Evolutionary conservation across 2,888 invertebrate genomes (phyloP), one percentile per base, ranked within the genome.

Genomic region (Agonopterix arenella): DNA sequence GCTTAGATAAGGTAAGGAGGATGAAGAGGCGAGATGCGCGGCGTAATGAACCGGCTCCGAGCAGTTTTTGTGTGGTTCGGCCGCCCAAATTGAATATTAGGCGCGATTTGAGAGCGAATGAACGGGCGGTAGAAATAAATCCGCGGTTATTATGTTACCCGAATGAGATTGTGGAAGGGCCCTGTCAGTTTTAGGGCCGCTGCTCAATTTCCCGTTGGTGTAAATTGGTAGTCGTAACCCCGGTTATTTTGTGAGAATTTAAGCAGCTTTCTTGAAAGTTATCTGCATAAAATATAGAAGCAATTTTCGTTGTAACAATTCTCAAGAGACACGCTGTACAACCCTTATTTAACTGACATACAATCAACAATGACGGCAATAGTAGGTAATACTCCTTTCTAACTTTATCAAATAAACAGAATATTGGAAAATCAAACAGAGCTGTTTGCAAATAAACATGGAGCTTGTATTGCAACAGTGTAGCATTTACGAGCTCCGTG

Each of bases 1-100:
- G 84, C 88, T 86, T 80, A 84, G 89, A 89, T 89, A 89, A 86
- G 85, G 88, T 83, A 81, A 83, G 86, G 84, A 83, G 85, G 82
- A 88, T 84, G 88, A 84, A 85, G 88, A 85, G 83, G 74, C 83
- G 84, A 85, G 85, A 86, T 85, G 86, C 80, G 81, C 83, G 80
- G 78, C 82, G 81, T 88, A 89, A 88, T 86, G 88, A 88, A 88
- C 88, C 85, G 76, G 73, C 85, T 82, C 78, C 70, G 72, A 85
- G 80, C 84, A 84, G 80, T 88, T 88, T 88, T 89, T 88, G 85
- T 85, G 84, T 80, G 86, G 82, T 84, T 83, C 83, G 73, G 75
- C 76, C 73, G 74, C 80, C 80, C 74, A 88, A 89, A 89, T 89
- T 88, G 86, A 89, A 89, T 88, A 85, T 89, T 86, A 88, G 84